phyloP scores from a whole-genome alignment of 2,888 invertebrate genomes.

The Cybosia mesomella region DNA sequence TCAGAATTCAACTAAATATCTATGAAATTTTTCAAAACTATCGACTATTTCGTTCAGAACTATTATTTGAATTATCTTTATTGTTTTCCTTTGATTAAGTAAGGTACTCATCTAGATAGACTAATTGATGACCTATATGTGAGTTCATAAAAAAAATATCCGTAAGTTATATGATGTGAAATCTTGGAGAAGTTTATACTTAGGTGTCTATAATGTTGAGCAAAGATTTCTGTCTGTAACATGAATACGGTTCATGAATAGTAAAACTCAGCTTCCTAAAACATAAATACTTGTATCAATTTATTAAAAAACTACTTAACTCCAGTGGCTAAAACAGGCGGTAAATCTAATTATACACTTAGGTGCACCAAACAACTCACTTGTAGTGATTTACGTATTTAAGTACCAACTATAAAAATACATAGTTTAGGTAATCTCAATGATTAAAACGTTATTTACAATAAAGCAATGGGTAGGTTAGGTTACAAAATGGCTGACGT shows the following conservation, averaged over 20 bases:
- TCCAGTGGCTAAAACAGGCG: constrained; percentile 40
- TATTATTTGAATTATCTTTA: no score
- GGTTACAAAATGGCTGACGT: constrained; percentile 60
- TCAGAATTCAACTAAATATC: no score
- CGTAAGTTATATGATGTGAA: no score
- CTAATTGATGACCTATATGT: no score
- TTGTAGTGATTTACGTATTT: constrained; percentile 53
- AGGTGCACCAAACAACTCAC: constrained; percentile 66
- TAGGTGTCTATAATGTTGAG: background rate
- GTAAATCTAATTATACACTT: constrained; percentile 46
- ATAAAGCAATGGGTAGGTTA: constrained; percentile 66
- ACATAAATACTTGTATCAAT: constrained; percentile 23
- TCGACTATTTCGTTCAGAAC: no score
- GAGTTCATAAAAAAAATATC: no score
- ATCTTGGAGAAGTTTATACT: background rate
- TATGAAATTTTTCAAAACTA: no score
- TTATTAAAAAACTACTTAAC: constrained; percentile 15
- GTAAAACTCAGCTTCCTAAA: constrained; percentile 28
- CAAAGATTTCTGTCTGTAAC: background rate
- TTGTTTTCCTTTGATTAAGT: no score
- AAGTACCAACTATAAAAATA: constrained; percentile 50
- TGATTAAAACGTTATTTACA: constrained; percentile 72
- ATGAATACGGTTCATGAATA: background rate
- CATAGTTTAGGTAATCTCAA: constrained; percentile 60
- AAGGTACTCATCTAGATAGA: no score